Base-by-base conservation (phyloP, 2,113 vertebrate species). In the Indri indri region DNA sequence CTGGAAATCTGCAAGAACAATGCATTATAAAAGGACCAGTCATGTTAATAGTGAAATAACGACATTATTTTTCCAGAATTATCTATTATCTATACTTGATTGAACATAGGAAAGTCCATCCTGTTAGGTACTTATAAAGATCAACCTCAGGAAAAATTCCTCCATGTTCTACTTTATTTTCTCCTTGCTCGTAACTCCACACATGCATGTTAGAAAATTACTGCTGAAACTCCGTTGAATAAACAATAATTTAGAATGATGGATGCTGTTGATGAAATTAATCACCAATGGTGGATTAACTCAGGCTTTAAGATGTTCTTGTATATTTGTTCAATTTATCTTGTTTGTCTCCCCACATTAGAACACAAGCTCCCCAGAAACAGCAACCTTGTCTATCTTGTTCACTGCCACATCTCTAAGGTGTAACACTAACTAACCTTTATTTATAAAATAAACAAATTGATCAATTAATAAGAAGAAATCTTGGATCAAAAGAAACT, bases 1-100 rank as follows among this genome's bases (percentile, higher is more conserved):
- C 54, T 82, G 25, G 42, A 96, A 92, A 85, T 37, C 22, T 90
- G 2, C 30, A 96, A 68, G n/a, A 86, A 89, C 8, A 82, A 89
- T 91, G 9, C 27, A 63, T 57, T 22, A 68, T 77, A 23, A 80
- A 88, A 88, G 17, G 34, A 59, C 18, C 30, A 66, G 54, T 59
- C 40, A 45, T 0, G 0, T 22, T 61, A 76, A 87, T n/a, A 80
- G 47, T 66, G 90, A 87, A 85, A 91, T 74, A 91, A 61, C 18
- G 87, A 32, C 32, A 27, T 42, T 84, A 5, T 83, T 71, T 97
- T 96, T 61, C 76, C 85, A 96, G 77, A 94, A 63, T 88, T 91
- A 52, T 66, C 85, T 85, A 30, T 37, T 50, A 42, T 34, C 54
- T 13, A 74, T 76, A n/a, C 74, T 92, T 88, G n/a, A 47, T 5